Base-by-base conservation (phyloP, 2,113 vertebrate species). In the Cebidichthys violaceus region DNA sequence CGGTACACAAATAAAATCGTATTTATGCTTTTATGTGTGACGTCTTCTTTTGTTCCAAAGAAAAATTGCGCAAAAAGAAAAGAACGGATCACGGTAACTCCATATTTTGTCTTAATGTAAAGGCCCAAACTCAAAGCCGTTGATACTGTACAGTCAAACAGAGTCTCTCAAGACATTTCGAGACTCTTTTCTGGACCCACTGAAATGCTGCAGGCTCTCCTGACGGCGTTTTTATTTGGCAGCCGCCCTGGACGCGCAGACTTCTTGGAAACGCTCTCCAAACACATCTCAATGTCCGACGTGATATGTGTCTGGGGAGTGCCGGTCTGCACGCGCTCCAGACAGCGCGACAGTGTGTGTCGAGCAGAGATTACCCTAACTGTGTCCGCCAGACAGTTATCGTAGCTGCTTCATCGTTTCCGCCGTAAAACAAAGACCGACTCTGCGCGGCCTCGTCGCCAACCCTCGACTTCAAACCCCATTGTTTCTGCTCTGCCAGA, bases 391-490 rank as follows among this genome's bases (percentile, higher is more conserved):
- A 83, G 83, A 78, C 87, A 65, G 78, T 85, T 83, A 87, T 88
- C 80, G 66, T 65, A 60, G 79, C 83, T 68, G 77, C 82, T 90
- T 82, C 79, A 89, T 86, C 88, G 70, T 83, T 81, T 70, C 71
- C 82, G 47, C 69, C 60, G 70, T 55, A 79, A 76, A 79, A 76
- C 77, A 80, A 50, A 76, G 68, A 61, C 47, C 14, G 70, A 81
- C 66, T 75, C 35, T 69, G 73, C 24, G 62, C 43, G 2, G 77
- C 70, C 13, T 50, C 70, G 41, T 59, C 0, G 2, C 61, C 54
- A 35, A 35, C 27, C 22, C 66, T n/a, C n/a, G 31, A 84, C 79
- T 71, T 67, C 68, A 72, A 61, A 77, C 67, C 62, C 52, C 35
- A 33, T 61, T 61, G 70, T 54, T 72, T 67, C 35, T 45, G 59